Conservation (phyloP, 2,797 vertebrate species). For the Tolypeutes matacus region DNA sequence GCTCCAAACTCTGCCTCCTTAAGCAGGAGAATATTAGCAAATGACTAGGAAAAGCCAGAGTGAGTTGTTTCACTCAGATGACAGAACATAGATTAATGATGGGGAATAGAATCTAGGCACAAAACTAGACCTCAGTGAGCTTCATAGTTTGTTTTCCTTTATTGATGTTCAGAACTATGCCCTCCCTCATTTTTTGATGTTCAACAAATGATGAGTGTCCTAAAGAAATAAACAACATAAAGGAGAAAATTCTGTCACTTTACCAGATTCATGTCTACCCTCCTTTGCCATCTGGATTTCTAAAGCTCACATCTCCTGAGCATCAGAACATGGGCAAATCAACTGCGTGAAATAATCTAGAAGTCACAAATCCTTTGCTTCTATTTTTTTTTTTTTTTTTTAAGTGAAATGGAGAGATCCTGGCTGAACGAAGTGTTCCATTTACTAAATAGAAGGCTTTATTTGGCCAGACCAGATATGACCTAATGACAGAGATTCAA, state of each 20-base stretch:
- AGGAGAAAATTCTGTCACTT: not conserved
- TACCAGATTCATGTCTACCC: not conserved
- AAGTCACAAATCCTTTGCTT: conserved; percentile 38
- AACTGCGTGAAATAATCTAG: not conserved
- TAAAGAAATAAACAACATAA: not conserved
- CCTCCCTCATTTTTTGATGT: not conserved
- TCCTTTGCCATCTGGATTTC: not conserved
- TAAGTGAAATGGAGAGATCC: conserved; percentile 64
- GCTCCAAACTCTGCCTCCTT: not conserved
- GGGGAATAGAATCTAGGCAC: not conserved
- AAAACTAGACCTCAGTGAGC: not conserved
- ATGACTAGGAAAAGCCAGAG: not conserved
- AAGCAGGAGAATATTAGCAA: not conserved
- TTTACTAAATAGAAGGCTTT: conserved; percentile 74
- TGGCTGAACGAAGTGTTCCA: conserved; percentile 56
- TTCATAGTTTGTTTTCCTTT: not conserved
- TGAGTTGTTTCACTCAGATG: fast-evolving
- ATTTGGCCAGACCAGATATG: conserved; percentile 68
- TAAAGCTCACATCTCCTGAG: not conserved
- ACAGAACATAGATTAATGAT: not conserved
- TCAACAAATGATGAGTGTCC: not conserved
- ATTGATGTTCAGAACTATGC: not conserved
- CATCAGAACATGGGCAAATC: not conserved
- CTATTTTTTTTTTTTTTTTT: not conserved
- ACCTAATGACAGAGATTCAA: conserved; percentile 66